Base-by-base conservation (phyloP, 1,140 invertebrate genomes). In the Musca vetustissima region DNA sequence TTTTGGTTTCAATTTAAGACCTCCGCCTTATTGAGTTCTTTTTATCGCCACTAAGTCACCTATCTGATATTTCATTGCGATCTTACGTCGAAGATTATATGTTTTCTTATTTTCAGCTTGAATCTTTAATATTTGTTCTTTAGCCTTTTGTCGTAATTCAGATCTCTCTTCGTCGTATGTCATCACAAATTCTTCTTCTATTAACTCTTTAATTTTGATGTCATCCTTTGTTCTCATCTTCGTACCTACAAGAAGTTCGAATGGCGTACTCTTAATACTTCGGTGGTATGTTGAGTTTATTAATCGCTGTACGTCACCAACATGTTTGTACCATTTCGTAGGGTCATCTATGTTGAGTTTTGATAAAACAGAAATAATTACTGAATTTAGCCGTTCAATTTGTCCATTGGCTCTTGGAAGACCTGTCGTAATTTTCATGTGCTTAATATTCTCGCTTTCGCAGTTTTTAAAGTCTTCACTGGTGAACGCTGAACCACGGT, bases 1-100 rank as follows among this genome's bases (percentile, higher is more conserved):
- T 32, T 76, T 74, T 7, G 52, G 67, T 25, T 70, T 50, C 1
- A 80, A 15, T 50, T 82, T 82, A 9, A 75, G 28, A 8, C 28
- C 28, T 28, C 28, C 28, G 28, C 28, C 3, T 4, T 4, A 28
- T 8, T 28, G 28, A 13, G 78, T 77, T 64, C 76, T 57, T 69
- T 78, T 75, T n/a, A 80, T 79, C 3, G 73, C 73, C 4, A 79
- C 73, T 25, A 79, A 13, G 50, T 79, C 75, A n/a, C n/a, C n/a
- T n/a, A n/a, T n/a, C n/a, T n/a, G n/a, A n/a, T n/a, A n/a, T n/a
- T n/a, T n/a, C n/a, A n/a, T n/a, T n/a, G n/a, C n/a, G 17, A 69
- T 68, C 7, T 69, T 36, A n/a, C 25, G 0, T 19, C 11, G 9
- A 19, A n/a, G n/a, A n/a, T n/a, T n/a, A n/a, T n/a, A n/a, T n/a